Evolutionary conservation across 2,113 vertebrate genomes (phyloP).

Genomic region (Nothoprocta pentlandii): DNA sequence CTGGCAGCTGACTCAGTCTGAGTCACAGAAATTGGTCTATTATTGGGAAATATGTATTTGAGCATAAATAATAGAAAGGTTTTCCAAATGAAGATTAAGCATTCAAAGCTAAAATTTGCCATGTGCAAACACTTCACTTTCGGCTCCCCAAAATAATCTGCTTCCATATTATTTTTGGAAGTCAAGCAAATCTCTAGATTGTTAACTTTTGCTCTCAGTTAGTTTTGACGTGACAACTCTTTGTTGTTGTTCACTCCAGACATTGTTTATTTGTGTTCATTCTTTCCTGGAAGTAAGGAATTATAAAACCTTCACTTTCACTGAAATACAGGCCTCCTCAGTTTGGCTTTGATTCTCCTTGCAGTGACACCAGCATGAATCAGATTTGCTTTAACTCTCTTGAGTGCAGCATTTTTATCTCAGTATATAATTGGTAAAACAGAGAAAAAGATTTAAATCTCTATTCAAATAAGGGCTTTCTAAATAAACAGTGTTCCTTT

Average conservation of each 20-base stretch:
- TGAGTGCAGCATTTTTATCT: neutral
- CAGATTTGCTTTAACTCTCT: neutral
- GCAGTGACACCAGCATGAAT: neutral
- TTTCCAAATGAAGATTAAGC: neutral
- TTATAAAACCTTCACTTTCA: neutral
- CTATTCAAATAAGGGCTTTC: neutral
- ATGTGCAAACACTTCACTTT: neutral
- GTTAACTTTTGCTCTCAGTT: neutral
- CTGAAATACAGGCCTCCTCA: neutral
- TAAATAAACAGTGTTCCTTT: neutral
- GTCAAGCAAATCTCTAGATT: neutral
- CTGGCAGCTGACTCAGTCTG: neutral
- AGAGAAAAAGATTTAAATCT: neutral
- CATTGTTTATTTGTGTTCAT: neutral
- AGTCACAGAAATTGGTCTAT: neutral
- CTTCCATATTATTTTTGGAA: neutral
- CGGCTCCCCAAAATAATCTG: neutral
- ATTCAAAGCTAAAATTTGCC: neutral
- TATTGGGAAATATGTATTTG: neutral
- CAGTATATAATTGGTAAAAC: neutral
- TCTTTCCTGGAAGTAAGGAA: neutral
- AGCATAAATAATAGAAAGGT: neutral
- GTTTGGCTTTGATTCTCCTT: neutral
- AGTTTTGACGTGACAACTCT: neutral
- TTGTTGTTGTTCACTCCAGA: neutral